phyloP scores from a whole-genome alignment of 2,888 invertebrate genomes.

The Limenitis camilla region DNA sequence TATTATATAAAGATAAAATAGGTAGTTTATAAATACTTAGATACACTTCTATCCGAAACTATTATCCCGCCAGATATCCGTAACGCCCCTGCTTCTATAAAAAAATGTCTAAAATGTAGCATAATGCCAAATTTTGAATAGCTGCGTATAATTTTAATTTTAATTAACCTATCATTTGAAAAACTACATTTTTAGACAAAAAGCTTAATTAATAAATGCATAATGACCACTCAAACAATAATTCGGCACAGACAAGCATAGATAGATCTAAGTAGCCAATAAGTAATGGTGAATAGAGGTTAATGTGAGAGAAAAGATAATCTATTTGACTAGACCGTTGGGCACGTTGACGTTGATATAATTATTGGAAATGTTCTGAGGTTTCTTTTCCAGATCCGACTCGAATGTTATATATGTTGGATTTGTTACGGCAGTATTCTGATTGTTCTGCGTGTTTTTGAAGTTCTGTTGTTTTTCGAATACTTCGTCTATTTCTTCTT shows the following conservation, averaged over 20 bases:
- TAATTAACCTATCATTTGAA: too few relatives aligned
- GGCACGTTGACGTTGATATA: constrained; percentile 50
- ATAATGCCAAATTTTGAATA: too few relatives aligned
- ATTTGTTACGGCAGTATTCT: constrained; percentile 51
- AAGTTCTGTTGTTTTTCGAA: constrained; percentile 52
- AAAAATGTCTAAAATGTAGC: too few relatives aligned
- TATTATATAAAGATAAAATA: too few relatives aligned
- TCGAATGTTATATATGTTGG: constrained; percentile 61
- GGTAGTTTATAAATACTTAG: too few relatives aligned
- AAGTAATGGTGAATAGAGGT: constrained; percentile 15
- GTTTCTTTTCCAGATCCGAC: constrained; percentile 52
- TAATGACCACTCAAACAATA: neutral
- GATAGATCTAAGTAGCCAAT: constrained; percentile 14
- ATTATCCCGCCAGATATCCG: too few relatives aligned
- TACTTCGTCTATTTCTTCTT: constrained; percentile 61
- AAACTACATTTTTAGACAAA: neutral
- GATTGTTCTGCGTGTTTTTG: constrained; percentile 43
- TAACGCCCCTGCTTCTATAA: too few relatives aligned
- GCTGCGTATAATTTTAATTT: too few relatives aligned
- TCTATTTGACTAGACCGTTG: constrained; percentile 68
- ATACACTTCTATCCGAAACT: too few relatives aligned
- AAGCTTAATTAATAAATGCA: neutral
- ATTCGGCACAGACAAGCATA: constrained; percentile 1
- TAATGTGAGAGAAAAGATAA: constrained; percentile 23
- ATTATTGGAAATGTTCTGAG: constrained; percentile 46